Evolutionary conservation across 2,797 vertebrate species (phyloP), one percentile per base, ranked within the genome.

Genomic region (Rhabdomys pumilio): DNA sequence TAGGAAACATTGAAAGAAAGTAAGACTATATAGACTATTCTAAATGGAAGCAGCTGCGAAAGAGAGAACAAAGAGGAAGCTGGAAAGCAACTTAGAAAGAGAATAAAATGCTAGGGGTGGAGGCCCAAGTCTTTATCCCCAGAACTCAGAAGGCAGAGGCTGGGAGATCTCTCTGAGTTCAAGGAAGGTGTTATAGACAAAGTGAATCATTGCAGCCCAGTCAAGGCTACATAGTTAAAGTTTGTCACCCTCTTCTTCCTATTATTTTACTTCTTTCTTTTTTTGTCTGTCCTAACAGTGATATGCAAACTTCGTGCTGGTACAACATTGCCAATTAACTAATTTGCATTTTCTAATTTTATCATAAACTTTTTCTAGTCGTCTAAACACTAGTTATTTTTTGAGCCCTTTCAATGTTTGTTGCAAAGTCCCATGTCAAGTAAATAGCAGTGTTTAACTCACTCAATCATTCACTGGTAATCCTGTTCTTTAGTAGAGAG

Each of bases 371-470:
- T 97, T 97, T 84, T n/a, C n/a, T 95, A 96, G 79, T 81, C 87
- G n/a, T 94, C 17, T 90, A 97, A 97, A 97, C 59, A 94, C 17
- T 81, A 55, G 75, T 89, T 96, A 94, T 94, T 96, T 94, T 94
- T 96, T 50, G 90, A 93, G 72, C 41, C 90, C 41, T 97, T 94
- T 89, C 75, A 89, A 44, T 63, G 38, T 87, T 96, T 97, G 93
- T 73, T 93, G 34, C 55, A 97, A 94, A 90, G 65, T 95, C 29
- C 10, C 50, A 77, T 67, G 57, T 91, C 90, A 93, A 86, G 86
- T 92, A 96, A 97, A 96, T 85, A 97, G 47, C 90, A 95, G 4
- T 34, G 82, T 84, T 92, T 69, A 57, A 63, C 47, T 89, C n/a
- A 67, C n/a, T 89, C 34, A 79, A 89, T 91, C 65, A 95, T 84